A percentile compares a stretch with the other conserved stretches of the same genome.
These are phyloP conservation scores for Eciton burchellii DNA, from an alignment of 1,140 invertebrate genomes.

Conservation along the genomic window DNA sequence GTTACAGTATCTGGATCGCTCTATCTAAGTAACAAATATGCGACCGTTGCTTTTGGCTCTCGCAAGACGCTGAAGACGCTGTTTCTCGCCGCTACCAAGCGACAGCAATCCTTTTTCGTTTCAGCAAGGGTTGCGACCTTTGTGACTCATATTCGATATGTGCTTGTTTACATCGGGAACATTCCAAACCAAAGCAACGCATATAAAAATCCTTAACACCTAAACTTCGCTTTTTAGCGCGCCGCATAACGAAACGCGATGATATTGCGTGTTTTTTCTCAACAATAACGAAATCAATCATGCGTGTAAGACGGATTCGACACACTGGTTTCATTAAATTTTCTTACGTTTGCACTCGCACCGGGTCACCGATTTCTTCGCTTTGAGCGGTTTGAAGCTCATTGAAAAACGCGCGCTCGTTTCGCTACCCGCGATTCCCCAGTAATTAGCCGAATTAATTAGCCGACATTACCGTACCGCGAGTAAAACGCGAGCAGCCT, in stretches of 20 bases:
- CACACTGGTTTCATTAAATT: slow-evolving; percentile 36
- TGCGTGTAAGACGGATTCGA: neutral
- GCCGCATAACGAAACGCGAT: neutral
- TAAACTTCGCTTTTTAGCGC: neutral
- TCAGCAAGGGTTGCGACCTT: no score
- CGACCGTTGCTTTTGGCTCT: no score
- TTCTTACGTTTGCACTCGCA: slow-evolving; percentile 5
- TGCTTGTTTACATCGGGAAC: no score
- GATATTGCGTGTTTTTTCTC: neutral
- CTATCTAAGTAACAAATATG: no score
- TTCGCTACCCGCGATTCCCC: neutral
- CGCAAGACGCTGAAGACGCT: no score
- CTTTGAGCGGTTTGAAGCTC: slow-evolving; percentile 26
- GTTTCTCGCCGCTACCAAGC: no score
- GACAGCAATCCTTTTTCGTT: no score
- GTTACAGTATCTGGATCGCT: no score
- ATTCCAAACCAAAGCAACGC: no score
- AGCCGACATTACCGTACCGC: slow-evolving; percentile 7
- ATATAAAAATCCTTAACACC: neutral
- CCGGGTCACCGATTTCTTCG: neutral
- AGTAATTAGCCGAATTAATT: slow-evolving; percentile 57
- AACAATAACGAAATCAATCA: slow-evolving; percentile 16
- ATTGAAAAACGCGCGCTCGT: slow-evolving; percentile 40
- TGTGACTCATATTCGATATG: no score
- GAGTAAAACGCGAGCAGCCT: slow-evolving; percentile 22